Conservation (phyloP, 2,113 vertebrate genomes). For the Rynchops niger region DNA sequence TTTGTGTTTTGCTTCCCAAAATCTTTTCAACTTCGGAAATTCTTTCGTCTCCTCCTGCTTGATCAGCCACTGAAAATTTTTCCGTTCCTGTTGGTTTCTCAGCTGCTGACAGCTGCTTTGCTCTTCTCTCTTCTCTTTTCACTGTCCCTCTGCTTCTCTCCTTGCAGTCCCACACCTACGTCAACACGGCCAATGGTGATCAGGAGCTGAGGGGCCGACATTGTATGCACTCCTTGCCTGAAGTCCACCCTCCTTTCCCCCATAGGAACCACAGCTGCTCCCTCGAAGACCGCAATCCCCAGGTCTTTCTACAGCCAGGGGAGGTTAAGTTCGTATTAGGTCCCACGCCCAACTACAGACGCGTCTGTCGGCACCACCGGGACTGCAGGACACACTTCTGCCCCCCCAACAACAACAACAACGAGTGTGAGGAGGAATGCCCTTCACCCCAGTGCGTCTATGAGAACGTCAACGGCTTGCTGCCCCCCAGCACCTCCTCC, state of each 20-base stretch:
- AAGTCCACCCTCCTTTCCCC: slow-evolving; percentile 83
- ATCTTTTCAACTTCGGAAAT: neutral
- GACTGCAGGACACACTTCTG: slow-evolving; percentile 29
- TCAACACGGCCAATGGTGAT: slow-evolving; percentile 90
- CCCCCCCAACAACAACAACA: slow-evolving; percentile 78
- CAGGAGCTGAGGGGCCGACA: slow-evolving; percentile 87
- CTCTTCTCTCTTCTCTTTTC: neutral
- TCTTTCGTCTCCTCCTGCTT: neutral
- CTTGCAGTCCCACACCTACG: slow-evolving; percentile 93
- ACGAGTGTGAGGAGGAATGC: slow-evolving; percentile 81
- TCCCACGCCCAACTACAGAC: slow-evolving; percentile 83
- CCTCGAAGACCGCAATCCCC: slow-evolving; percentile 86
- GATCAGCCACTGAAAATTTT: fast-evolving
- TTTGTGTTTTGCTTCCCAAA: neutral
- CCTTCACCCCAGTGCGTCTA: slow-evolving; percentile 84
- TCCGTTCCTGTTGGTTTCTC: neutral
- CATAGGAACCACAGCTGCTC: slow-evolving; percentile 80
- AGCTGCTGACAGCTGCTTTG: neutral
- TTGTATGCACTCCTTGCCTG: slow-evolving; percentile 90
- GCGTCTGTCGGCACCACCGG: slow-evolving; percentile 30
- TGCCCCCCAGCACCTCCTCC: slow-evolving; percentile 44
- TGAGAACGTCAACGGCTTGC: slow-evolving; percentile 87
- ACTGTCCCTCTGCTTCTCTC: slow-evolving; percentile 43
- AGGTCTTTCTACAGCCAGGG: slow-evolving; percentile 90
- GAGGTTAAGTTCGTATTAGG: slow-evolving; percentile 95